Base-by-base conservation (phyloP, 2,113 vertebrate genomes). In the Phalacrocorax pelagicus region DNA sequence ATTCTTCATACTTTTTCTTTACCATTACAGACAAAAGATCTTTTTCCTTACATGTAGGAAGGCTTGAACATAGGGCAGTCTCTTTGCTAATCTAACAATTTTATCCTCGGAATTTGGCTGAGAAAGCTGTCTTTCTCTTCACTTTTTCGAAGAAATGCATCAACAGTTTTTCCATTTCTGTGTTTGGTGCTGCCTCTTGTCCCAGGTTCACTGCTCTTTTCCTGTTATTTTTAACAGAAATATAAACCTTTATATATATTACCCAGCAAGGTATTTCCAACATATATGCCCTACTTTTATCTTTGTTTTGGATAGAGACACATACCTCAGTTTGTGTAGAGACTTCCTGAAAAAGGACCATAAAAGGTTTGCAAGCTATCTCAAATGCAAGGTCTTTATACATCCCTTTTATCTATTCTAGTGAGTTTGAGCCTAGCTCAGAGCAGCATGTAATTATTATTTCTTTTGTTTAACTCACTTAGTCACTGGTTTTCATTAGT, bases 401-500 rank as follows among this genome's bases (percentile, higher is more conserved):
- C 13, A 42, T 29, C 38, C 55, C 29, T 59, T 24, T 63, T 74
- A 74, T 12, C 62, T 63, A 12, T 36, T 74, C 38, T 24, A 75
- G 32, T 61, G 63, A 86, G 65, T 65, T 65, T 65, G 4, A 90
- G 46, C 27, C 46, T n/a, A 80, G 23, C n/a, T 70, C 23, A 65
- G 44, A 87, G 95, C 49, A 95, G 90, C 88, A 70, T 95, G n/a
- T 67, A 96, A 95, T 95, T 74, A 62, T 91, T 93, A 94, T 80
- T 94, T 92, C 75, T 57, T 97, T 96, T 94, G 78, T 94, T 96
- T 96, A 97, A 97, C 90, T 96, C 86, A 94, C 94, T 91, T 90
- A 96, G 88, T 95, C 81, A 92, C 67, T 89, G 89, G 46, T 94
- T 97, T 97, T 97, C 94, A 96, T 96, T 96, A 83, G 79, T 85